Evolutionary conservation across 64 coral and sea anemone species (phyloP).

Genomic region (Anthopleura sola): DNA sequence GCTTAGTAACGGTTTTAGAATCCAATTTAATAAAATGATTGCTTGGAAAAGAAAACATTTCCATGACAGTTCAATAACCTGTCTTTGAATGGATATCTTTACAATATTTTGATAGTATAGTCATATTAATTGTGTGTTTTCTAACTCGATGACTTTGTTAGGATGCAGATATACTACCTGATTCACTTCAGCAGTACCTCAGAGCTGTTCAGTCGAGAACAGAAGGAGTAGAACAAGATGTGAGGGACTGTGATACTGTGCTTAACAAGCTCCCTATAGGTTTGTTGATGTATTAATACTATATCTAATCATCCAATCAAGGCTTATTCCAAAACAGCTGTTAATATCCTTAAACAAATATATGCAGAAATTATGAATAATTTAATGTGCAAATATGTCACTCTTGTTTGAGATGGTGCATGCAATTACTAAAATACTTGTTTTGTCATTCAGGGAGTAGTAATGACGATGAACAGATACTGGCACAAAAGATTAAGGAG

Average conservation of each 20-base stretch:
- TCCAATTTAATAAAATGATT: neutral
- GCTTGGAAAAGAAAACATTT: neutral
- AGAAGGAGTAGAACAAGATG: conserved; percentile 61
- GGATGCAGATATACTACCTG: conserved; percentile 49
- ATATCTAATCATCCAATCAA: neutral
- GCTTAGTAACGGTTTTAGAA: neutral
- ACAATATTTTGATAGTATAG: neutral
- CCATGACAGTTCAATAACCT: neutral
- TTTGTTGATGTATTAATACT: conserved; percentile 1
- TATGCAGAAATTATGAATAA: neutral
- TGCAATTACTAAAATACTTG: neutral
- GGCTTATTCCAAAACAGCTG: neutral
- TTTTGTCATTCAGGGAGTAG: neutral
- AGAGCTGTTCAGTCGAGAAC: conserved; percentile 65
- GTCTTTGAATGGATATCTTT: neutral
- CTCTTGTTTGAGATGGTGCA: neutral
- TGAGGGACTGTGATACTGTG: conserved; percentile 71
- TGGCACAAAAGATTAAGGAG: conserved; percentile 68
- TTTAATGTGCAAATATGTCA: neutral
- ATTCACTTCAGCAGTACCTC: conserved; percentile 67
- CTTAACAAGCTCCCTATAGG: conserved; percentile 41
- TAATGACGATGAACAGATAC: conserved; percentile 39
- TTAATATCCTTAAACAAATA: neutral
- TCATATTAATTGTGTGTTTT: neutral
- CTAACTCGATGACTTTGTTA: neutral